Percentiles rank a stretch among this genome's conserved stretches.
These are phyloP conservation scores for Bicyclus anynana DNA, from an alignment of 1,140 invertebrate species.

Conservation along the genomic window DNA sequence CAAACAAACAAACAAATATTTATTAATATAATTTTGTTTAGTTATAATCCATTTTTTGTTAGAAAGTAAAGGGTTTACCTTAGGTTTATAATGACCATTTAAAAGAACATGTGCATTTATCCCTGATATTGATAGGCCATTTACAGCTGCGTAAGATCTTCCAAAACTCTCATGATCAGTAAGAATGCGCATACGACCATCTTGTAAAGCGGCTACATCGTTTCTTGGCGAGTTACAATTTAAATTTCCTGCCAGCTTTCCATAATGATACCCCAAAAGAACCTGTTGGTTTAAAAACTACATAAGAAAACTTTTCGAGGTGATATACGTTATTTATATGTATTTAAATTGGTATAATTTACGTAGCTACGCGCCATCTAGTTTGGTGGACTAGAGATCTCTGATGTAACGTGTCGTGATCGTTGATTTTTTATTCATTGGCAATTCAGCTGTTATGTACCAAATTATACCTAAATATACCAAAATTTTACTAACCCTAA, in stretches of 20 bases:
- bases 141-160: constrained; percentile 41
- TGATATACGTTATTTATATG: no score
- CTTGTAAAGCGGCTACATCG: constrained; percentile 38
- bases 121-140: constrained; percentile 42
- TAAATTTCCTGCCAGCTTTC: constrained; percentile 41
- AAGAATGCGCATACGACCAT: constrained; percentile 42
- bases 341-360: no score
- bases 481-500: no score
- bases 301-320: no score
- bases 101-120: constrained; percentile 46
- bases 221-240: constrained; percentile 31
- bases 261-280: constrained; percentile 43
- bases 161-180: constrained; percentile 29
- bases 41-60: no score
- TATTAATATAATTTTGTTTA: background rate
- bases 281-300: constrained; percentile 39
- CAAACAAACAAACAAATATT: background rate
- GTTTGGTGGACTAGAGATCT: no score
- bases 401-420: no score
- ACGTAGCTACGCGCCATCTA: no score
- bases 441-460: no score
- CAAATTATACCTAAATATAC: no score
- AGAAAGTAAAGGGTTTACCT: no score
- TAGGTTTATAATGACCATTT: constrained; percentile 45
- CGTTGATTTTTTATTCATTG: no score